Conservation (phyloP, 2,888 invertebrate species). For the Conchocele bisecta region DNA sequence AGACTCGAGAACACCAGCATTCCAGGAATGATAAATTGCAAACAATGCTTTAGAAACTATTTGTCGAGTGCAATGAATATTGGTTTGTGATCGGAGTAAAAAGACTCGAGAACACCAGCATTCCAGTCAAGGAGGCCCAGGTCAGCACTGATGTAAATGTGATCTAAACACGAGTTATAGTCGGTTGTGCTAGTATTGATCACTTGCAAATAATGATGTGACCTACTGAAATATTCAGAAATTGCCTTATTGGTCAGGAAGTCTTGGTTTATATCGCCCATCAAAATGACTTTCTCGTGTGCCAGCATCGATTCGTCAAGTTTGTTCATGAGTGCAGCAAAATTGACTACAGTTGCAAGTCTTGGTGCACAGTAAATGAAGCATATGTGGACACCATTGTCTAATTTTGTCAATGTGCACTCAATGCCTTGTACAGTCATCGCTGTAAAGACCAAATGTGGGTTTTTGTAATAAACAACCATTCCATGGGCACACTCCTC, state of each 20-base stretch:
- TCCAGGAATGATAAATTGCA: too few species aligned
- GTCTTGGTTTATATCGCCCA: conserved; percentile 36
- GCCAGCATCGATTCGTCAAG: too few species aligned
- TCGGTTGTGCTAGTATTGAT: conserved; percentile 31
- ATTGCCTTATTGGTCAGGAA: neutral
- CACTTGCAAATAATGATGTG: conserved; percentile 12
- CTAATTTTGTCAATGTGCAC: neutral
- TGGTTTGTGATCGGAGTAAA: conserved; percentile 51
- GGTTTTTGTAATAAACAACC: conserved; percentile 14
- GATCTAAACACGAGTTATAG: conserved; percentile 38
- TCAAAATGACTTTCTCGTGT: conserved; percentile 4
- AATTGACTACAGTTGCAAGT: neutral
- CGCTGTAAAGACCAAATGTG: neutral
- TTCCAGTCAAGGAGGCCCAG: neutral
- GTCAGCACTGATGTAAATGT: conserved; percentile 34
- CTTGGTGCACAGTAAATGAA: conserved; percentile 29
- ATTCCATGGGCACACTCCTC: too few species aligned
- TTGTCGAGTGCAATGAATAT: conserved; percentile 20
- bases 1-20: conserved; percentile 48
- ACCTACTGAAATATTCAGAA: neutral
- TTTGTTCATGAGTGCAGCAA: too few species aligned
- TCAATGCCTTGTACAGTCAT: conserved; percentile 12
- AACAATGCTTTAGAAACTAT: too few species aligned
- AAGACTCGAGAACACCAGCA: conserved; percentile 50
- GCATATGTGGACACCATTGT: neutral